Percentiles rank a stretch among this genome's conserved stretches.
These are phyloP conservation scores for Hyposmocoma kahamanoa DNA, from an alignment of 1,140 invertebrate species.

Conservation along the genomic window DNA sequence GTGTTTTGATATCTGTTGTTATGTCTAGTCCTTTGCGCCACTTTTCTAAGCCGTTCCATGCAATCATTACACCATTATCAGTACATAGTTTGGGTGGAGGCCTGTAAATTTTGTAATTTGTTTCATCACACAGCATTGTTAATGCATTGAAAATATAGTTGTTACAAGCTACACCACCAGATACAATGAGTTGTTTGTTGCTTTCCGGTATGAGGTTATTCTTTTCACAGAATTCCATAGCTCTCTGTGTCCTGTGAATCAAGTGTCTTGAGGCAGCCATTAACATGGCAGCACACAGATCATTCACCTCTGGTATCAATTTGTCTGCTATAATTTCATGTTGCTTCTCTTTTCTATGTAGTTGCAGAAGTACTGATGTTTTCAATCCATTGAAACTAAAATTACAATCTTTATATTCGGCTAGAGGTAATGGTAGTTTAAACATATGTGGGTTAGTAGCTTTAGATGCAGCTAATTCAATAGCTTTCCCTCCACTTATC, in stretches of 20 bases:
- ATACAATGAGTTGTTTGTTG: slow-evolving; percentile 82
- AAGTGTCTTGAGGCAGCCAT: slow-evolving; percentile 84
- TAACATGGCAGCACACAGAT: slow-evolving; percentile 92
- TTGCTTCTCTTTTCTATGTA: slow-evolving; percentile 49
- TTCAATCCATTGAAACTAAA: slow-evolving; percentile 66
- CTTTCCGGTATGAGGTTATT: slow-evolving; percentile 75
- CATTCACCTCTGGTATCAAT: slow-evolving; percentile 84
- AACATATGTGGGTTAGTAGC: slow-evolving; percentile 82
- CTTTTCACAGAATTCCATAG: slow-evolving; percentile 83
- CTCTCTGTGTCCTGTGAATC: slow-evolving; percentile 87
- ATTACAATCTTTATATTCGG: slow-evolving; percentile 69
- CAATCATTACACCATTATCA: slow-evolving; percentile 99
- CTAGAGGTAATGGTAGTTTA: slow-evolving; percentile 78
- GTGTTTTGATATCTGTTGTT: slow-evolving; percentile 28
- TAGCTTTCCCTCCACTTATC: slow-evolving; percentile 87
- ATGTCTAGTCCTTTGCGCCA: slow-evolving; percentile 56
- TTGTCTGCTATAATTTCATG: slow-evolving; percentile 76
- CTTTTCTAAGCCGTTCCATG: slow-evolving; percentile 97
- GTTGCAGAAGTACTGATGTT: slow-evolving; percentile 43
- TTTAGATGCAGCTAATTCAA: slow-evolving; percentile 86
- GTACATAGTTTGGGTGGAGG: slow-evolving; percentile 92
- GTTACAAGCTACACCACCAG: slow-evolving; percentile 97
- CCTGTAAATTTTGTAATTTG: slow-evolving; percentile 80
- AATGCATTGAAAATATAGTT: slow-evolving; percentile 85
- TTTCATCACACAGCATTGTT: slow-evolving; percentile 79